Percentiles rank a stretch among this genome's conserved stretches.
These are phyloP conservation scores for Gadus macrocephalus DNA, from an alignment of 2,113 vertebrate genomes.

Conservation along the genomic window DNA sequence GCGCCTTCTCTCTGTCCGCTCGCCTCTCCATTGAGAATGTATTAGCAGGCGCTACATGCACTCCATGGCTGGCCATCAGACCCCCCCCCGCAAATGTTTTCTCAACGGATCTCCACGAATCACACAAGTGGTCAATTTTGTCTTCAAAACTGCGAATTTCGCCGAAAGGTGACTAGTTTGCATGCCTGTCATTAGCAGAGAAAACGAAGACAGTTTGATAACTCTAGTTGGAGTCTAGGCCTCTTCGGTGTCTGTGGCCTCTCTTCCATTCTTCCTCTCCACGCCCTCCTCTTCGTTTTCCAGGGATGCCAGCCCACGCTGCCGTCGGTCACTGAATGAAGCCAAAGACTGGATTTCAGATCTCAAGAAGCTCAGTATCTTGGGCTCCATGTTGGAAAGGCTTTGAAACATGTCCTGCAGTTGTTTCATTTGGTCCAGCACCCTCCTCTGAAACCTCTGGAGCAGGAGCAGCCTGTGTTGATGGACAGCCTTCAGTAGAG, in stretches of 20 bases:
- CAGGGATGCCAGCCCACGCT: constrained; percentile 59
- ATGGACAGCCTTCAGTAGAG: constrained; percentile 76
- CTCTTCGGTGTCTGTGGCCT: not conserved
- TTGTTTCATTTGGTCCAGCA: constrained; percentile 70
- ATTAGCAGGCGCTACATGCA: too few relatives aligned
- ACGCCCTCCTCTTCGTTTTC: not conserved
- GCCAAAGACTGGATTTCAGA: constrained; percentile 66
- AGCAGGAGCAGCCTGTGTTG: constrained; percentile 72
- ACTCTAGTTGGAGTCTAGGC: too few relatives aligned
- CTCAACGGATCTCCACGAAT: too few relatives aligned
- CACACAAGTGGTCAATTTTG: too few relatives aligned
- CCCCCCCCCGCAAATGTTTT: too few relatives aligned
- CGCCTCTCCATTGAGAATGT: too few relatives aligned
- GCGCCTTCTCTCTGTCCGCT: too few relatives aligned
- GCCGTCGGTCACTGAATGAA: constrained; percentile 73
- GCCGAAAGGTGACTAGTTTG: too few relatives aligned
- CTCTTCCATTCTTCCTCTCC: not conserved
- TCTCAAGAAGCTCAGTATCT: constrained; percentile 71
- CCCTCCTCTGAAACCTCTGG: constrained; percentile 67
- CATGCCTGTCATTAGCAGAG: too few relatives aligned
- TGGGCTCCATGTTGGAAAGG: constrained; percentile 22
- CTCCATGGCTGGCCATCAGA: too few relatives aligned
- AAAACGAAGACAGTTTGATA: too few relatives aligned
- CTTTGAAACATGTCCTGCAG: constrained; percentile 67
- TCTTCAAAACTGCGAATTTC: too few relatives aligned